A percentile compares a stretch with the other conserved stretches of the same genome.
Conservation (phyloP, 2,888 invertebrate species). For the Alsophila aescularia region DNA sequence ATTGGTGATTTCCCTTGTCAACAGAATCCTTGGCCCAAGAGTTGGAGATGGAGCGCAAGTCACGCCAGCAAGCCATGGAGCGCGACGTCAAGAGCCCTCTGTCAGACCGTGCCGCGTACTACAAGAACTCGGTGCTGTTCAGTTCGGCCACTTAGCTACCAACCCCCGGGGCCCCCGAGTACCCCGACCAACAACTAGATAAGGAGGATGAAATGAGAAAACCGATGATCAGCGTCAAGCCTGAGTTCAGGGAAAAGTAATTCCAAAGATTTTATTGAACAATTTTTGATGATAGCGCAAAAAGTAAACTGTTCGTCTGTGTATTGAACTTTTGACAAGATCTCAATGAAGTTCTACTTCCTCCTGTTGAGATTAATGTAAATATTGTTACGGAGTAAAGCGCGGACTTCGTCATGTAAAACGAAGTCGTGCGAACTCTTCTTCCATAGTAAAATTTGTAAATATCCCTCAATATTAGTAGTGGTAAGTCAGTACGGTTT, state of each 20-base stretch:
- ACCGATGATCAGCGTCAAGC: constrained; percentile 83
- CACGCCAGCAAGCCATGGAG: constrained; percentile 91
- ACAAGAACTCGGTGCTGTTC: constrained; percentile 95
- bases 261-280: constrained; percentile 46
- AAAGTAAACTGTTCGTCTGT: constrained; percentile 51
- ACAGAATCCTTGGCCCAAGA: constrained; percentile 94
- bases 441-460: constrained; percentile 85
- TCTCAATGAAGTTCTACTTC: constrained; percentile 66
- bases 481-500: constrained; percentile 69
- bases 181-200: constrained; percentile 71
- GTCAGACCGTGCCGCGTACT: constrained; percentile 92
- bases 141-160: constrained; percentile 92
- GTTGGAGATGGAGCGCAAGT: constrained; percentile 94
- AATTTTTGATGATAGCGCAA: constrained; percentile 28
- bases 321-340: constrained; percentile 63
- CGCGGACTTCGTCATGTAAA: constrained; percentile 59
- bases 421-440: constrained; percentile 71
- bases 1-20: constrained; percentile 57
- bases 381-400: constrained; percentile 78
- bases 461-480: constrained; percentile 75
- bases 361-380: constrained; percentile 74
- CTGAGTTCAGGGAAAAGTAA: constrained; percentile 81
- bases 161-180: constrained; percentile 67
- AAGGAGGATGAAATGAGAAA: constrained; percentile 74
- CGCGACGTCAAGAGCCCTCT: constrained; percentile 94